Percentiles rank a stretch among this genome's conserved stretches.
Conservation (phyloP, 1,140 invertebrate genomes). For the Orchesella cincta region DNA sequence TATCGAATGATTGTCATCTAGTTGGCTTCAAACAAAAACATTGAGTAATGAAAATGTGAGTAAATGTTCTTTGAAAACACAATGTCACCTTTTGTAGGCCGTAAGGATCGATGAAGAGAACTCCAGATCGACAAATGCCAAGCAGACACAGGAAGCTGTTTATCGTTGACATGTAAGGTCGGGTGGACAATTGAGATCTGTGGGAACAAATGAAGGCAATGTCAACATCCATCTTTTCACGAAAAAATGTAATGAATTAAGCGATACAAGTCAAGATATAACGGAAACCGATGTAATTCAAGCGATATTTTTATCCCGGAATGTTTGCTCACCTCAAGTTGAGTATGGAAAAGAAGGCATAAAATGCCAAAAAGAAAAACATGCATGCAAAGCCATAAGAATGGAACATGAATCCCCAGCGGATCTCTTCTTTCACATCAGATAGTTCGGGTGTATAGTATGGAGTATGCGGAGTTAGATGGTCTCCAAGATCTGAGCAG, state of each 20-base stretch:
- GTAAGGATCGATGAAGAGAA: conserved; percentile 66
- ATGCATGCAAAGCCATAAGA: conserved; percentile 64
- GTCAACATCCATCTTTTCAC: background rate
- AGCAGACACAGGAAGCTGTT: conserved; percentile 66
- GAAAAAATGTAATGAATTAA: too few species aligned
- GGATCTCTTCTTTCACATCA: conserved; percentile 24
- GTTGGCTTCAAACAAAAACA: too few species aligned
- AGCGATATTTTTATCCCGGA: too few species aligned
- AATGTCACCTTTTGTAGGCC: conserved; percentile 60
- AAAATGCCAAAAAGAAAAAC: conserved; percentile 65
- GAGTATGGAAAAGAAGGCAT: conserved; percentile 66
- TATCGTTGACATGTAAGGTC: conserved; percentile 66
- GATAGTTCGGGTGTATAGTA: conserved; percentile 9
- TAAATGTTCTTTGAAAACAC: too few species aligned
- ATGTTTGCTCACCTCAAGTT: conserved; percentile 64
- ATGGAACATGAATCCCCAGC: conserved; percentile 64
- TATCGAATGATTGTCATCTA: too few species aligned
- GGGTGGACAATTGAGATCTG: conserved; percentile 63
- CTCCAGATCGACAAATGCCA: conserved; percentile 60
- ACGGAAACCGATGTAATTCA: too few species aligned
- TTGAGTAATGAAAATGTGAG: too few species aligned
- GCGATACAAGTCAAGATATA: too few species aligned
- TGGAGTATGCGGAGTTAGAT: background rate
- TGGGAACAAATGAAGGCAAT: conserved; percentile 43
- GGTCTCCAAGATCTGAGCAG: background rate